A percentile compares a stretch with the other conserved stretches of the same genome.
Conservation (phyloP, 2,888 invertebrate genomes). For the Drosophila parthenogenetica region DNA sequence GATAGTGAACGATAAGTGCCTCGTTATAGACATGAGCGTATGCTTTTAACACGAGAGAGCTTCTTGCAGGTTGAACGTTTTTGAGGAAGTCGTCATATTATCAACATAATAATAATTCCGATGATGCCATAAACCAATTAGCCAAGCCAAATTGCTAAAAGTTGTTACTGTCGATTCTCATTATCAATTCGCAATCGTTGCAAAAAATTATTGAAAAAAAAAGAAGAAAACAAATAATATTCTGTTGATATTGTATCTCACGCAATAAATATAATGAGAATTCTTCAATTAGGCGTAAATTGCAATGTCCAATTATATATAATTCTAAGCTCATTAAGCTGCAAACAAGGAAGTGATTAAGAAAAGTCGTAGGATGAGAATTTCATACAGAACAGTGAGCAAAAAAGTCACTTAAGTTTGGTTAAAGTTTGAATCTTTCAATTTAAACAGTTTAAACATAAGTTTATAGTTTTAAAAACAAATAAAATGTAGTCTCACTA, state of each 20-base stretch:
- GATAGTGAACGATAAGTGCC: slow-evolving; percentile 11
- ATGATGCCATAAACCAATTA: slow-evolving; percentile 22
- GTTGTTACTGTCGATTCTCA: slow-evolving; percentile 14
- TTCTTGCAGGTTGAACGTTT: slow-evolving; percentile 1
- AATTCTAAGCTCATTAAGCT: slow-evolving; percentile 18
- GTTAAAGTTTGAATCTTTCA: not conserved
- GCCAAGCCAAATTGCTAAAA: slow-evolving; percentile 19
- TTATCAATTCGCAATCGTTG: slow-evolving; percentile 23
- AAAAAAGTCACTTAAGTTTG: not conserved
- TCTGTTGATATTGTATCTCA: slow-evolving; percentile 17
- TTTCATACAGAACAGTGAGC: too few species aligned
- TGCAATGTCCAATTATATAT: slow-evolving; percentile 14
- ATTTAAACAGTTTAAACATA: too few species aligned
- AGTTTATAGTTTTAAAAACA: too few species aligned
- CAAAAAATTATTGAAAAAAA: slow-evolving; percentile 7
- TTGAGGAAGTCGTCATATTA: slow-evolving; percentile 21
- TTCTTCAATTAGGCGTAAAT: slow-evolving; percentile 7
- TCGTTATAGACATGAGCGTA: slow-evolving; percentile 20
- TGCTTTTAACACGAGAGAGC: slow-evolving; percentile 10
- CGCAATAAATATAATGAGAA: slow-evolving; percentile 16
- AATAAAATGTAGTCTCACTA: not conserved
- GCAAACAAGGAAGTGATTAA: slow-evolving; percentile 5
- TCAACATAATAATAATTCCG: slow-evolving; percentile 9
- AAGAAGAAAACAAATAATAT: not conserved
- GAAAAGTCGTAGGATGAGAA: not conserved